These are phyloP conservation scores for Scortum barcoo DNA, from an alignment of 2,113 vertebrate genomes.

Conservation along the genomic window DNA sequence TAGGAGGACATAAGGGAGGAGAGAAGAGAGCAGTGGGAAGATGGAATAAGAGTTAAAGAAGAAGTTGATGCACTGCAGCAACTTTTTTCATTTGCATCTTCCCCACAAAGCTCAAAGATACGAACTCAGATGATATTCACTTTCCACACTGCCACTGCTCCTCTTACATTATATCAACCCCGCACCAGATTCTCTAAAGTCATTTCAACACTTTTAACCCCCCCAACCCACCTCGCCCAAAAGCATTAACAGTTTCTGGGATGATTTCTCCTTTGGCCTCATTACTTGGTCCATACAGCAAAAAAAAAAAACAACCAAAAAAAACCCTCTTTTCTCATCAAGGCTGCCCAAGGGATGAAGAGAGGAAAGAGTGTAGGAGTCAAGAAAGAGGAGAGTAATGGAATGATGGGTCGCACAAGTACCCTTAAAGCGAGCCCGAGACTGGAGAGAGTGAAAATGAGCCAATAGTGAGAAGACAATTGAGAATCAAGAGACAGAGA, in stretches of 20 bases:
- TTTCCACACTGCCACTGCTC: slow-evolving; percentile 23
- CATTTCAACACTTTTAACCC: slow-evolving; percentile 32
- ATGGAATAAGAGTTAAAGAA: slow-evolving; percentile 1
- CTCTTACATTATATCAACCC: slow-evolving; percentile 4
- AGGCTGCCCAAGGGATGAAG: slow-evolving; percentile 38
- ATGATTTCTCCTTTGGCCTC: slow-evolving; percentile 43
- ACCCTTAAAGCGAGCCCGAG: slow-evolving; percentile 30
- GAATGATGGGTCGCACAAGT: slow-evolving; percentile 29
- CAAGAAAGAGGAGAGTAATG: slow-evolving; percentile 43
- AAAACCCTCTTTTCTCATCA: slow-evolving; percentile 20
- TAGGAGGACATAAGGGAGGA: slow-evolving; percentile 48
- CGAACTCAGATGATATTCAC: slow-evolving; percentile 6
- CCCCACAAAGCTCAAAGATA: slow-evolving; percentile 26
- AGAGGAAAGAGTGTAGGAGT: slow-evolving; percentile 43
- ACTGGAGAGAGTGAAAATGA: slow-evolving; percentile 64
- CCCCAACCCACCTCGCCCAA: neutral
- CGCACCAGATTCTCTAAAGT: slow-evolving; percentile 34
- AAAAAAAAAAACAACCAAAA: neutral
- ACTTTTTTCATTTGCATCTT: slow-evolving; percentile 34
- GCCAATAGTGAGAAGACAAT: too few relatives aligned
- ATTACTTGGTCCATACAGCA: slow-evolving; percentile 32
- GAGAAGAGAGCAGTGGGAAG: neutral
- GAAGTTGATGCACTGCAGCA: slow-evolving; percentile 32
- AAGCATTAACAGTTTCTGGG: slow-evolving; percentile 24
- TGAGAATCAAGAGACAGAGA: slow-evolving; percentile 48